Evolutionary conservation across 2,888 invertebrate genomes (phyloP).

Genomic region (Polydrusus pterygomalis): DNA sequence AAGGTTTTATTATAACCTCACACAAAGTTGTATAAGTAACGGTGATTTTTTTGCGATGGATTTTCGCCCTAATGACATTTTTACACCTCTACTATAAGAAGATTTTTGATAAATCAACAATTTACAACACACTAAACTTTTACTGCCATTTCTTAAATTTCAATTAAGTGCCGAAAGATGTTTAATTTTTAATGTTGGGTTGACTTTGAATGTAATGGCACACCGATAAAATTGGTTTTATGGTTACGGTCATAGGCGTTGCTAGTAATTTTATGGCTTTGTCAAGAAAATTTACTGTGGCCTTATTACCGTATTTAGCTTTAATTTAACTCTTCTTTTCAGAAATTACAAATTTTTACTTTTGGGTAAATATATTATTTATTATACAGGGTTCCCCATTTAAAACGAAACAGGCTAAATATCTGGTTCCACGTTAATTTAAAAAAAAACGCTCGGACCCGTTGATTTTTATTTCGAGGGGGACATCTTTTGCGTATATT

Average conservation of each 20-base stretch:
- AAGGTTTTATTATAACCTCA: too few species aligned
- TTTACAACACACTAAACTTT: not conserved
- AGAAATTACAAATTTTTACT: too few species aligned
- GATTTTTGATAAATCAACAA: not conserved
- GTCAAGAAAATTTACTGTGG: not conserved
- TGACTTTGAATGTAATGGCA: constrained; percentile 4
- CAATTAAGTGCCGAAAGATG: constrained; percentile 19
- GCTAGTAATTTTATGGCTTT: not conserved
- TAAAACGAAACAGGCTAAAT: too few species aligned
- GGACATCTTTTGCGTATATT: too few species aligned
- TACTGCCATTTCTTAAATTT: constrained; percentile 17
- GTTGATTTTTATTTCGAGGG: too few species aligned
- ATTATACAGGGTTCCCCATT: too few species aligned
- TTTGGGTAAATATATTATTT: too few species aligned
- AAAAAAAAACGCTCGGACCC: too few species aligned
- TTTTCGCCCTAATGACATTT: not conserved
- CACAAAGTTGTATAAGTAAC: too few species aligned
- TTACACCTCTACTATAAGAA: not conserved
- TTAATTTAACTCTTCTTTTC: too few species aligned
- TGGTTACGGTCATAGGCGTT: constrained; percentile 1
- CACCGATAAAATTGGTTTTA: constrained; percentile 1
- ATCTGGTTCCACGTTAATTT: too few species aligned
- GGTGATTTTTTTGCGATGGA: not conserved
- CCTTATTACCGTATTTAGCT: too few species aligned
- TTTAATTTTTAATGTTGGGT: constrained; percentile 7